Evolutionary conservation across 1,140 invertebrate genomes (phyloP), one percentile per base, ranked within the genome.

Genomic region (Drosophila ambigua): DNA sequence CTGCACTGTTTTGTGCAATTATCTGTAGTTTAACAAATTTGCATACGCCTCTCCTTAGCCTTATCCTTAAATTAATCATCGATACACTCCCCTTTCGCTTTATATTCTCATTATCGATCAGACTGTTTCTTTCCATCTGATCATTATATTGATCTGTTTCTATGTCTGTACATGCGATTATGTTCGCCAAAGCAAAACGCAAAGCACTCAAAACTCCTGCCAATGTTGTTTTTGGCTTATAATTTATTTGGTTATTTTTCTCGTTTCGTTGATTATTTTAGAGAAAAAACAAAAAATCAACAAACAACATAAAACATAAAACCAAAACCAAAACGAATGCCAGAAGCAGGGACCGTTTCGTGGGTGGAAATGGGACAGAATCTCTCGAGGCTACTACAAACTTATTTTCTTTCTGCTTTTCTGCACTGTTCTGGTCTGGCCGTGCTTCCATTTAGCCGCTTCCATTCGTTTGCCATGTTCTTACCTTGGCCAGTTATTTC

Each of bases 381-480:
- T 88, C 82, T 87, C 82, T 88, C n/a, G 82, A 87, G 82, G 82
- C 82, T 87, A 88, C 83, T 87, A 75, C 82, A 87, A 85, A 85
- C 68, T 85, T 77, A 52, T 63, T 57, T 74, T 57, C 52, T 51
- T 58, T 68, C 44, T 44, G 43, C 41, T 46, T 41, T 31, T 45
- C 45, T 20, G 20, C n/a, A 11, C 16, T 44, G 28, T 41, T 54
- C 44, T 44, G 60, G 43, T 54, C 50, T 20, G 20, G 28, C 26
- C 26, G 54, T 60, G 50, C 45, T 35, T 45, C 51, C 61, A 8
- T 7, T 31, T 31, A 2, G 28, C 31, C 31, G 8, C 31, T 9
- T 31, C 31, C 31, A 31, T 31, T 31, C 31, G 31, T 31, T 31
- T 31, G 31, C 31, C 31, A 31, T 31, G 31, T 9, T 31, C 53